phyloP scores from a whole-genome alignment of 2,888 invertebrate genomes.

The Caenorhabditis drosophilae region DNA sequence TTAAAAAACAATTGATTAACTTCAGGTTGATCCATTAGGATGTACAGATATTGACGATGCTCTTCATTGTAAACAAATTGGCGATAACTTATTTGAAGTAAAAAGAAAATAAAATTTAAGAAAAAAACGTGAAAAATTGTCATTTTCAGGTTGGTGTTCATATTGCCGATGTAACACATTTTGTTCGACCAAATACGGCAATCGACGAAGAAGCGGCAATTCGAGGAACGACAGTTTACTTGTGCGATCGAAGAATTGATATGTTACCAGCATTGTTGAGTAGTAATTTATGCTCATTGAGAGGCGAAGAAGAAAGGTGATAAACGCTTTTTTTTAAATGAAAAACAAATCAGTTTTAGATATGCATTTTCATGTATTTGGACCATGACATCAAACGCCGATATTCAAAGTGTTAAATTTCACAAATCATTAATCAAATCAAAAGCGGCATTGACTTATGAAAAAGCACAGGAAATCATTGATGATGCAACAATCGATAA shows the following conservation, averaged over 20 bases:
- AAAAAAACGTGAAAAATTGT: not conserved
- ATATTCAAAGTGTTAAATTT: conserved; percentile 72
- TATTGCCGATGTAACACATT: conserved; percentile 97
- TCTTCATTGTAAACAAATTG: conserved; percentile 81
- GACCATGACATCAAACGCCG: conserved; percentile 82
- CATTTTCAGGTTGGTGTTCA: conserved; percentile 76
- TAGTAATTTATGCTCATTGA: conserved; percentile 91
- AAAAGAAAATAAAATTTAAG: not conserved
- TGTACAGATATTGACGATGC: conserved; percentile 99
- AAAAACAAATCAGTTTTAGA: conserved; percentile 46
- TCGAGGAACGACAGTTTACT: conserved; percentile 88
- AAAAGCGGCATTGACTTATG: conserved; percentile 90
- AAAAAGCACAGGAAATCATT: conserved; percentile 91
- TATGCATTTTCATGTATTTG: conserved; percentile 95
- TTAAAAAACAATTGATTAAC: not conserved
- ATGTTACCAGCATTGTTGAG: conserved; percentile 82
- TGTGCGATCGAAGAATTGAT: conserved; percentile 81
- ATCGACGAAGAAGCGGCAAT: conserved; percentile 87
- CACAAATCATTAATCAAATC: conserved; percentile 88
- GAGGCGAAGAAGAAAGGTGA: conserved; percentile 80
- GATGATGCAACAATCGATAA: conserved; percentile 76
- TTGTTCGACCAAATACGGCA: conserved; percentile 84
- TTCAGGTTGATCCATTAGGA: conserved; percentile 81
- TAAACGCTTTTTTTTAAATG: not conserved
- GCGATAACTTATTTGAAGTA: conserved; percentile 73